These are phyloP conservation scores for Brachionus koreanus DNA, from an alignment of 1,140 invertebrate genomes.

Conservation along the genomic window DNA sequence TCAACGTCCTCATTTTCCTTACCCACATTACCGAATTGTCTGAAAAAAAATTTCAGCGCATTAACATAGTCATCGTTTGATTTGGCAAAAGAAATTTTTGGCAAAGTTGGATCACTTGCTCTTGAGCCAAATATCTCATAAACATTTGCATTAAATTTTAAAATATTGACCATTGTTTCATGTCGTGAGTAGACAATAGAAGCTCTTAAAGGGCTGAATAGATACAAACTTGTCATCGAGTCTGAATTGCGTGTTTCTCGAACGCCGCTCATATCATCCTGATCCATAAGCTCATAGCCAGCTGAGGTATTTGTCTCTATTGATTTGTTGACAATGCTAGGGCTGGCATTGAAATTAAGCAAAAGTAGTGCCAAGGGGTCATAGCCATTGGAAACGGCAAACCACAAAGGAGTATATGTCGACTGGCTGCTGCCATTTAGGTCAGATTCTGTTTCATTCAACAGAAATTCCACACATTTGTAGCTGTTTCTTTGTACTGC, in stretches of 20 bases:
- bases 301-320: not conserved
- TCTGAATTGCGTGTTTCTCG: not conserved
- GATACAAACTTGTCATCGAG: slow-evolving; percentile 29
- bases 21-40: not conserved
- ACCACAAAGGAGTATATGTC: slow-evolving; percentile 39
- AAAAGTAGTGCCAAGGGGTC: not conserved
- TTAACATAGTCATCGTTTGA: slow-evolving; percentile 28
- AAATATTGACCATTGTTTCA: not conserved
- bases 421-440: slow-evolving; percentile 24
- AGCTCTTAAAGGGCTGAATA: slow-evolving; percentile 35
- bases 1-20: not conserved
- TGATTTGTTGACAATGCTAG: slow-evolving; percentile 24
- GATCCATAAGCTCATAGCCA: not conserved
- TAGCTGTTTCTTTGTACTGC: slow-evolving; percentile 19
- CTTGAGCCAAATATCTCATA: slow-evolving; percentile 35
- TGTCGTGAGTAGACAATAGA: slow-evolving; percentile 38
- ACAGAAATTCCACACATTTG: slow-evolving; percentile 31
- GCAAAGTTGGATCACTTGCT: not conserved
- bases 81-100: not conserved
- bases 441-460: slow-evolving; percentile 32
- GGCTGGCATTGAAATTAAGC: slow-evolving; percentile 26
- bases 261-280: not conserved
- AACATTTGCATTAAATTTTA: slow-evolving; percentile 38
- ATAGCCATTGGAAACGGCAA: slow-evolving; percentile 32
- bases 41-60: slow-evolving; percentile 40